Evolutionary conservation across 2,797 vertebrate species (phyloP), one percentile per base, ranked within the genome.

Genomic region (Hyperoplus lanceolatus): DNA sequence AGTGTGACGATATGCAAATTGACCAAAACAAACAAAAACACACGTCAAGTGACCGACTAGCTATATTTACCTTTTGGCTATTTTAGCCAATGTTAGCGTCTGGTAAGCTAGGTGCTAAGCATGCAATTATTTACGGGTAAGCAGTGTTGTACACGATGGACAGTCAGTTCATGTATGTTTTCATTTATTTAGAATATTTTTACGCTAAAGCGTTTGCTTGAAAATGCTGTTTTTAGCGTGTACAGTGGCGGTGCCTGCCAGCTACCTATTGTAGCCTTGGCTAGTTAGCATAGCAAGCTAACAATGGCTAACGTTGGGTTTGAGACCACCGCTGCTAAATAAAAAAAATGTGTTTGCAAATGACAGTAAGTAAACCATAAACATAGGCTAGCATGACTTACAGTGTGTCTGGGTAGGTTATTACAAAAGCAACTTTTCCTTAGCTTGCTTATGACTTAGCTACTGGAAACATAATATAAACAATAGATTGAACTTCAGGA

Each of bases 401-500:
- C 1, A 0, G 0, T 0, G 0, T 16, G 6, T 12, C 4, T 1
- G 13, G 16, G 1, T 1, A 0, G 0, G 13, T 42, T 4, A 42
- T 2, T 16, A 11, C 15, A 29, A 54, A 45, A 43, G 0, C 0
- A 56, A 64, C 48, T 62, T 75, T 70, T 45, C 14, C 1, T 48
- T 29, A 21, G 61, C 46, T 59, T 8, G 57, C 21, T 64, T 43
- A 60, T 49, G 6, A 8, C 42, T 69, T 66, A 82, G 65, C 71
- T 9, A 0, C 7, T 21, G 51, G 70, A 48, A 80, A 77, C 54
- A 82, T 53, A 59, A 83, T 42, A 45, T 18, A 86, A 92, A 92
- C 89, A 92, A 88, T 65, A 77, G 80, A 18, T 21, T 67, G 74
- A 89, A 93, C 86, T 94, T 93, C 41, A 48, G 48, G 80, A 90